phyloP scores from a whole-genome alignment of 2,113 vertebrate genomes.

The Fregetta grallaria region DNA sequence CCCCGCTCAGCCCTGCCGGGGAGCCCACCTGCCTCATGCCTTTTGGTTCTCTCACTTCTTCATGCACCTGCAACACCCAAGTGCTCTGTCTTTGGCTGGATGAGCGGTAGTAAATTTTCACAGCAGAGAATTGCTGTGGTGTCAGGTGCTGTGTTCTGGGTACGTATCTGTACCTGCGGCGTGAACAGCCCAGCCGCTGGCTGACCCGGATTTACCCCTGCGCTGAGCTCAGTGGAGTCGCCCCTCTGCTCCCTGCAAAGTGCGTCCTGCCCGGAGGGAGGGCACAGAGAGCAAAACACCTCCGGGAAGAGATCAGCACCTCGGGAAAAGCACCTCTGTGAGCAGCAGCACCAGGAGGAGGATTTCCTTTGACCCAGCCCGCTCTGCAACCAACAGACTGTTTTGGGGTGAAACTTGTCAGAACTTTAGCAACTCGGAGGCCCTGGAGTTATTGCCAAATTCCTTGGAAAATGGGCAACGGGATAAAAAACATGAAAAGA shows the following conservation, averaged over 20 bases:
- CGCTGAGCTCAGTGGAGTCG: rapidly evolving
- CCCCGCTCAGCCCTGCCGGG: background rate
- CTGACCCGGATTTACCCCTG: background rate
- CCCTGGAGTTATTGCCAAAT: background rate
- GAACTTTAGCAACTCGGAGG: background rate
- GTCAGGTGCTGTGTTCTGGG: background rate
- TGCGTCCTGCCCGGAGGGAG: background rate
- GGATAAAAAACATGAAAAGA: background rate
- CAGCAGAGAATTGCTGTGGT: background rate
- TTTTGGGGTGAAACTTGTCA: background rate
- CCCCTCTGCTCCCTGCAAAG: background rate
- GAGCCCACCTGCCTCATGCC: background rate
- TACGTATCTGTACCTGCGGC: rapidly evolving
- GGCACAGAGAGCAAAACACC: background rate
- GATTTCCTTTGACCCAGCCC: background rate
- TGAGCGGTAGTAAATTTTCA: background rate
- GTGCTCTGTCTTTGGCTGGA: background rate
- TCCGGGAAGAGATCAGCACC: background rate
- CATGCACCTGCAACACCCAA: rapidly evolving
- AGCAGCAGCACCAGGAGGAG: background rate
- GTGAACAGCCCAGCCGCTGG: background rate
- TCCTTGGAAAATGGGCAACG: background rate
- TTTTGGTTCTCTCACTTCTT: background rate
- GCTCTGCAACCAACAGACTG: background rate
- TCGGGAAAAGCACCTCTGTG: background rate